Conservation (phyloP, 2,888 invertebrate species). For the Pristionchus entomophagus region DNA sequence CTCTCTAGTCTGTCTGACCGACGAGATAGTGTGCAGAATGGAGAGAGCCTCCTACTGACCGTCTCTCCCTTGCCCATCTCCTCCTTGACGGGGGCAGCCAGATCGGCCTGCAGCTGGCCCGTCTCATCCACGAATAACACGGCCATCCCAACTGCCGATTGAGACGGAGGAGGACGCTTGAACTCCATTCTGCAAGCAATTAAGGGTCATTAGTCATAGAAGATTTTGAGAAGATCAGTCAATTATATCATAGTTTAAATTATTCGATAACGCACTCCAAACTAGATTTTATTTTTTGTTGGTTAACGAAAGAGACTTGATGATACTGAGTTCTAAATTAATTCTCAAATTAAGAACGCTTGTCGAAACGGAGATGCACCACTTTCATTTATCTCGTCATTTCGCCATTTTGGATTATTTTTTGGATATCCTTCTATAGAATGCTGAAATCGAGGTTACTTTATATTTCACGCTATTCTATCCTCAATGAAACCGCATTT, state of each 20-base stretch:
- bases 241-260: too few relatives aligned
- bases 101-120: slow-evolving; percentile 45
- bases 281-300: too few relatives aligned
- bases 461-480: too few relatives aligned
- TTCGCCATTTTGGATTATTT: not conserved
- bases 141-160: slow-evolving; percentile 58
- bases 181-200: slow-evolving; percentile 56
- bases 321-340: not conserved
- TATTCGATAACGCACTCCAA: too few relatives aligned
- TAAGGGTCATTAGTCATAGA: not conserved
- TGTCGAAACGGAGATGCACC: too few relatives aligned
- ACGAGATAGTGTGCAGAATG: too few relatives aligned
- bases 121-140: slow-evolving; percentile 60
- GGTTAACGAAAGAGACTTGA: too few relatives aligned
- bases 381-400: not conserved
- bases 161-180: slow-evolving; percentile 49
- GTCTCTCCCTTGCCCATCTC: slow-evolving; percentile 22
- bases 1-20: too few relatives aligned
- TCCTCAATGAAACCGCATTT: too few relatives aligned
- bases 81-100: not conserved
- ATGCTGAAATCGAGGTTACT: too few relatives aligned
- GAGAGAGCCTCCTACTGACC: not conserved
- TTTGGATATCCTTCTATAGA: not conserved
- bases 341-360: not conserved
- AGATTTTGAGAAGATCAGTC: too few relatives aligned